Conservation (phyloP, 2,888 invertebrate genomes). For the Mesochorus sp. region DNA sequence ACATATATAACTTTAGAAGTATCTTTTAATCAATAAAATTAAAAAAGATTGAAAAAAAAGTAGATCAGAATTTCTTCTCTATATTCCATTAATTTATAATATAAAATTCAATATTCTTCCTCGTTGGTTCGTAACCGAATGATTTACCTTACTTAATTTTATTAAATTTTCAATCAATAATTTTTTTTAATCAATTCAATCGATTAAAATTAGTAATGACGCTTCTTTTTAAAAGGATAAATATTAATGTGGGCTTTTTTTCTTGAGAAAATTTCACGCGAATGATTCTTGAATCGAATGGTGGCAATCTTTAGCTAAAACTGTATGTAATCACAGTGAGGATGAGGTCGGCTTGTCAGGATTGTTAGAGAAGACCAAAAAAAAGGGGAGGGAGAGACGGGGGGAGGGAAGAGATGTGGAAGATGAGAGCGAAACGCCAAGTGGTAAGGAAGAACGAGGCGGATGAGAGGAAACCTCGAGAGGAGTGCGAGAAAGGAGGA, state of each 20-base stretch:
- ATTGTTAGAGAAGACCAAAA: slow-evolving; percentile 55
- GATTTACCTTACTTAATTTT: no score
- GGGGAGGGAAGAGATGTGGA: slow-evolving; percentile 55
- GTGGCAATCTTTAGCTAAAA: slow-evolving; percentile 46
- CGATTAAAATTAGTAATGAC: no score
- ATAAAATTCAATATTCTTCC: no score
- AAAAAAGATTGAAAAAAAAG: no score
- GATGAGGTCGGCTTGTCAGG: slow-evolving; percentile 54
- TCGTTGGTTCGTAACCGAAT: no score
- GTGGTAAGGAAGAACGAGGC: slow-evolving; percentile 66
- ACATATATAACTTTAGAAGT: no score
- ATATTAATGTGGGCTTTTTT: background rate
- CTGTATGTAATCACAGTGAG: slow-evolving; percentile 52
- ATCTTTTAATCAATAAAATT: no score
- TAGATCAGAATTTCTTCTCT: no score
- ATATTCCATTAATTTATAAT: no score
- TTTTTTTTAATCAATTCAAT: no score
- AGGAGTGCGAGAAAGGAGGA: slow-evolving; percentile 47
- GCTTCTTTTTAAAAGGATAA: no score
- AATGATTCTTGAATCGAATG: slow-evolving; percentile 21
- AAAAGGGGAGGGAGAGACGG: slow-evolving; percentile 46
- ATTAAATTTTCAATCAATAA: no score
- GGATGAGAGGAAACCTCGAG: slow-evolving; percentile 58
- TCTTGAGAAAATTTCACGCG: background rate
- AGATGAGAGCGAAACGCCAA: slow-evolving; percentile 40